Evolutionary conservation across 2,113 vertebrate genomes (phyloP).

Genomic region (Burhinus oedicnemus): DNA sequence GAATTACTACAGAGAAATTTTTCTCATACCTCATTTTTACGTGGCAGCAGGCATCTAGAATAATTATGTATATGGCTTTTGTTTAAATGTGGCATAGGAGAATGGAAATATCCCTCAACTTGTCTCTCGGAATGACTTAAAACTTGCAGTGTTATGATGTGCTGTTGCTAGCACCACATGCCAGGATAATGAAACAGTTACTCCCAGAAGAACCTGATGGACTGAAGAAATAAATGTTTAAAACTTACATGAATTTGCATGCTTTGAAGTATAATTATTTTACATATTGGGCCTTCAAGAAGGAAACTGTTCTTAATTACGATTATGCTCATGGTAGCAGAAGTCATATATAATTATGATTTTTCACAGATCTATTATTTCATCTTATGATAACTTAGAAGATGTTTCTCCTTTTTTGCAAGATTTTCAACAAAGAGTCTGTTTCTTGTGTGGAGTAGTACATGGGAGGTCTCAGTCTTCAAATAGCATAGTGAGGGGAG

Average conservation of each 20-base stretch:
- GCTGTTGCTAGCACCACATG: slow-evolving; percentile 52
- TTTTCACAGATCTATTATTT: neutral
- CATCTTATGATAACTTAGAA: neutral
- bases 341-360: neutral
- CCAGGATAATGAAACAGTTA: slow-evolving; percentile 60
- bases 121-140: slow-evolving; percentile 55
- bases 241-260: slow-evolving; percentile 1
- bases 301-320: slow-evolving; percentile 21
- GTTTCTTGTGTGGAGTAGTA: neutral
- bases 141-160: neutral
- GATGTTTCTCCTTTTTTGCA: neutral
- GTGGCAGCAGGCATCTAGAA: slow-evolving; percentile 6
- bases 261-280: slow-evolving; percentile 45
- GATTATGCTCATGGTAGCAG: slow-evolving; percentile 11
- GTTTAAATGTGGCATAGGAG: slow-evolving; percentile 55
- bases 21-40: slow-evolving; percentile 27
- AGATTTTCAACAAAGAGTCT: neutral
- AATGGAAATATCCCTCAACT: slow-evolving; percentile 62
- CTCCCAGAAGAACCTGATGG: slow-evolving; percentile 38
- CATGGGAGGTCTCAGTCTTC: neutral
- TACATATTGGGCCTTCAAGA: slow-evolving; percentile 23
- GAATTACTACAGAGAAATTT: neutral
- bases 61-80: slow-evolving; percentile 53
- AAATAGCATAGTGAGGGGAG: neutral
- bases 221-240: neutral